Percentiles rank a stretch among this genome's conserved stretches.
These are phyloP conservation scores for Sphinx pinastri DNA, from an alignment of 2,888 invertebrate genomes.

Conservation along the genomic window DNA sequence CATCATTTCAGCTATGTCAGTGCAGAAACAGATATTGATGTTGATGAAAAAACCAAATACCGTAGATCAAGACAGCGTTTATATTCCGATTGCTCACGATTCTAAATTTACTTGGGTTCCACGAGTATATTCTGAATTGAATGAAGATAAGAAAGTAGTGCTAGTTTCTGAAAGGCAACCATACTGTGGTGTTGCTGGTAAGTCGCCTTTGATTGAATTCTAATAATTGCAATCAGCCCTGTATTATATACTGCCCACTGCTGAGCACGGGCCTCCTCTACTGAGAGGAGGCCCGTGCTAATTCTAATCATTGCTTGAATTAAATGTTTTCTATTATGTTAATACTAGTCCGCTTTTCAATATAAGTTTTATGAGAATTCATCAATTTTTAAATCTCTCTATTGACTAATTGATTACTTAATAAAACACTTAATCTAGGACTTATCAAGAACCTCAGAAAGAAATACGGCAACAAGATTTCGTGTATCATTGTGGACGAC, in stretches of 20 bases:
- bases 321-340: too few species aligned
- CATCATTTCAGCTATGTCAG: constrained; percentile 52
- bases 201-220: too few species aligned
- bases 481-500: constrained; percentile 77
- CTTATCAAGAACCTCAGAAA: constrained; percentile 87
- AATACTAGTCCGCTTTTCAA: too few species aligned
- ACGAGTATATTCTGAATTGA: constrained; percentile 48
- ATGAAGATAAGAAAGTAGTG: constrained; percentile 49
- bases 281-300: too few species aligned
- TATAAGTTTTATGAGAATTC: too few species aligned
- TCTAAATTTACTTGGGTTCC: constrained; percentile 56
- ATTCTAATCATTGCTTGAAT: too few species aligned
- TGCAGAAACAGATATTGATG: constrained; percentile 49
- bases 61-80: constrained; percentile 39
- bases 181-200: constrained; percentile 59
- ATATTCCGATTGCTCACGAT: constrained; percentile 51
- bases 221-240: too few species aligned
- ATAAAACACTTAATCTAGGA: too few species aligned
- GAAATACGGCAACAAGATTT: constrained; percentile 79
- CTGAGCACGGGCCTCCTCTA: too few species aligned
- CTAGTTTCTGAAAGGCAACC: constrained; percentile 57
- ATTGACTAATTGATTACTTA: too few species aligned
- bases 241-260: too few species aligned
- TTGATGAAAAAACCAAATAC: constrained; percentile 48
- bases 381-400: too few species aligned